Base-by-base conservation (phyloP, 2,797 vertebrate genomes). In the Naso thynnoides region DNA sequence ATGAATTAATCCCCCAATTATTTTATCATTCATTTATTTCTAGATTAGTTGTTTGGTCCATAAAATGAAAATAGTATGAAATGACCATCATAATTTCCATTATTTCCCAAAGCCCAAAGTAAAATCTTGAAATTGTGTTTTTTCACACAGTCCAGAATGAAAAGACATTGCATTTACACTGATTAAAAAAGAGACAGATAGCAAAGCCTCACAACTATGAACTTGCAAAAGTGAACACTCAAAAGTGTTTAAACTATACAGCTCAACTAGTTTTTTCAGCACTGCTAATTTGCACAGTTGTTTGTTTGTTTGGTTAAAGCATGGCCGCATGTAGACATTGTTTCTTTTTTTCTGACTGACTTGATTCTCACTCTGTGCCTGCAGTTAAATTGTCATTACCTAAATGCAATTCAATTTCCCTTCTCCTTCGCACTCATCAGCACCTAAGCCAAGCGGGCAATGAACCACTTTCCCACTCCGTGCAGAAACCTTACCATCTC, bases 1-100 rank as follows among this genome's bases (percentile, higher is more conserved):
- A 62, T 31, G n/a, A 55, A 73, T 69, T 73, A 53, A 59, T 73
- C 50, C 56, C 33, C 13, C 21, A 31, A 29, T 79, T 54, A 55
- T 45, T 63, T 26, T 39, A 59, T 39, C 9, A 15, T 44, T 55
- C 50, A 49, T 73, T 71, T 6, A 48, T 72, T 50, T 53, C 49
- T 50, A 31, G 47, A 61, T 73, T 52, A 54, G 31, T 44, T 52
- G 19, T 42, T 65, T 49, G 31, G 23, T 21, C 47, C 42, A 24
- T 41, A 54, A 57, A 63, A 50, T 54, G 42, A 59, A 59, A 76
- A 58, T 49, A 19, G 6, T 33, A 3, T 44, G 39, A 70, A 69
- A 74, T 23, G 33, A 59, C 45, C 33, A 26, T 53, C 33, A 23
- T 21, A 41, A 60, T 14, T 39, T 54, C 29, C 19, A 38, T 23